Evolutionary conservation across 2,888 invertebrate genomes (phyloP).

Genomic region (Calephelis perditalis): DNA sequence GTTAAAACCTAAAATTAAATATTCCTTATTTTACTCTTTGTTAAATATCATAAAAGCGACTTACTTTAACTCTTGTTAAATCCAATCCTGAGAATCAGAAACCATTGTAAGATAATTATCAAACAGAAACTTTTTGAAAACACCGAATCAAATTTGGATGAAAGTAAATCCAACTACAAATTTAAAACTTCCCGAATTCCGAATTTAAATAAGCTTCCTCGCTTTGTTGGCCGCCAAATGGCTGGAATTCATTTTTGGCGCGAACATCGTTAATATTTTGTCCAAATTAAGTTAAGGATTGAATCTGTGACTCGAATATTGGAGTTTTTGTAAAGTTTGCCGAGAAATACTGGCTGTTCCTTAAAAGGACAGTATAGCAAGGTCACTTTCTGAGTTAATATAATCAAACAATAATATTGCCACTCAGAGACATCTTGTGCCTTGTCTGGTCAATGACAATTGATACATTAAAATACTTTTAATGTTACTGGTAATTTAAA

Average conservation of each 20-base stretch:
- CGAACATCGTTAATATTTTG: constrained; percentile 27
- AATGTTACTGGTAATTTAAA: too few species aligned
- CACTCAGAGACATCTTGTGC: too few species aligned
- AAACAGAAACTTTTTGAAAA: constrained; percentile 23
- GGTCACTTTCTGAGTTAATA: too few species aligned
- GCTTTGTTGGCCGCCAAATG: constrained; percentile 24
- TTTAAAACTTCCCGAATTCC: constrained; percentile 26
- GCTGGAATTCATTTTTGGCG: constrained; percentile 29
- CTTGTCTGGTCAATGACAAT: too few species aligned
- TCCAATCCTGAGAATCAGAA: background rate
- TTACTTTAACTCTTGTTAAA: background rate
- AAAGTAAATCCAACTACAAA: constrained; percentile 24
- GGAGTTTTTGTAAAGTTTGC: background rate
- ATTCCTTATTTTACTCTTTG: background rate
- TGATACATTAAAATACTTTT: too few species aligned
- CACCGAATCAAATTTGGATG: constrained; percentile 6
- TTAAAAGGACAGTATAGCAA: background rate
- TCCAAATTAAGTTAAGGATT: constrained; percentile 27
- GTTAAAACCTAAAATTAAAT: too few species aligned
- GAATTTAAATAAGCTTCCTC: constrained; percentile 26
- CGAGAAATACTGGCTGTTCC: background rate
- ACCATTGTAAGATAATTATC: background rate
- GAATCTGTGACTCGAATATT: constrained; percentile 14
- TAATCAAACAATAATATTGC: too few species aligned
- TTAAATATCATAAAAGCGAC: background rate